Evolutionary conservation across 1,140 invertebrate species (phyloP).

Genomic region (Xylocopa sonorina): DNA sequence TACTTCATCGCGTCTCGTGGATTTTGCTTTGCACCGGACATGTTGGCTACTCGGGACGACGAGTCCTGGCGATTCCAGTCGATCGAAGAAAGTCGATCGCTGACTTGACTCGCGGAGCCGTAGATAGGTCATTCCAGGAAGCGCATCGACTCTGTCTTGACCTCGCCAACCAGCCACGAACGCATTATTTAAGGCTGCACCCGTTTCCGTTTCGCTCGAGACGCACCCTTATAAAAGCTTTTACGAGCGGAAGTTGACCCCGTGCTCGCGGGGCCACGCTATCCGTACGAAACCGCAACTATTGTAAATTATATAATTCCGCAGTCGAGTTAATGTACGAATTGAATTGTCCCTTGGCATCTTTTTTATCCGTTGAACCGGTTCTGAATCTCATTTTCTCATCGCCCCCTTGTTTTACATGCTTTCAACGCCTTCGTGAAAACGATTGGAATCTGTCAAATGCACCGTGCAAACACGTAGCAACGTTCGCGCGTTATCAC

Average conservation of each 20-base stretch:
- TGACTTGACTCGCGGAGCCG: background rate
- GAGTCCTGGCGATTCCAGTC: no score
- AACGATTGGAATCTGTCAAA: constrained; percentile 10
- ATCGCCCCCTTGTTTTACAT: background rate
- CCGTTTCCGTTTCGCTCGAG: constrained; percentile 64
- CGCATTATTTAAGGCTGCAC: constrained; percentile 58
- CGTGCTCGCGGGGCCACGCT: constrained; percentile 39
- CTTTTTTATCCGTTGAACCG: background rate
- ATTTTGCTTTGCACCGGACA: background rate
- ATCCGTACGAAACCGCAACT: constrained; percentile 23
- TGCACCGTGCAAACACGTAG: constrained; percentile 15
- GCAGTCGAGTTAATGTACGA: constrained; percentile 1
- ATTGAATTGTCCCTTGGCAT: background rate
- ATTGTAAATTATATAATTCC: constrained; percentile 37
- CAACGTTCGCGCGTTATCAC: constrained; percentile 43
- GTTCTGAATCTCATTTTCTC: constrained; percentile 1
- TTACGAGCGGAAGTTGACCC: constrained; percentile 77
- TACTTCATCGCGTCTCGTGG: background rate
- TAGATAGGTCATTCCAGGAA: constrained; percentile 2
- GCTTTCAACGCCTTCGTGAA: background rate
- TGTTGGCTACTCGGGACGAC: background rate
- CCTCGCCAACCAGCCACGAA: constrained; percentile 6
- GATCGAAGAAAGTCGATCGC: background rate
- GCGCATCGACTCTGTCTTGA: constrained; percentile 21
- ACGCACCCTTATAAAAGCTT: constrained; percentile 72